Base-by-base conservation (phyloP, 2,113 vertebrate species). In the Arvicanthis niloticus region DNA sequence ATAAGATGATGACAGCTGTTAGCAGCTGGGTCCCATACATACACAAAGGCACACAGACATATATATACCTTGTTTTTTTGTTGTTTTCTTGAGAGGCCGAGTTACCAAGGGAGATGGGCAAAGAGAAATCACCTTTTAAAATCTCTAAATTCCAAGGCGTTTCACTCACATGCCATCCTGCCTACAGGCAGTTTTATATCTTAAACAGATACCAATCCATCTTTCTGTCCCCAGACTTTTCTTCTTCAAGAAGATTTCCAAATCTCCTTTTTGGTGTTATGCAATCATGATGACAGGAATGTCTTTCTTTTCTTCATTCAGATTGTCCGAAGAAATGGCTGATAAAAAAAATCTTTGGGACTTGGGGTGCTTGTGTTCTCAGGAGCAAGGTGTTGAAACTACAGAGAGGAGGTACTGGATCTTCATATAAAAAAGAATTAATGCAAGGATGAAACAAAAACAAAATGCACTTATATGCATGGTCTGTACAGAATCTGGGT, bases 1-100 rank as follows among this genome's bases (percentile, higher is more conserved):
- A 96, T 91, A 97, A 94, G 56, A 24, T 45, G 51, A 60, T 95
- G 84, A 94, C 77, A 97, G 87, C 89, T 97, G 89, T 90, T 95
- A 94, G 73, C 91, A 95, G 76, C 81, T 91, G 88, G 40, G 37
- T 26, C 37, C 34, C 90, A 89, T 80, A 67, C 13, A 53, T 31
- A 45, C 40, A 73, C 65, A 88, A 40, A 91, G 11, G 37, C 77
- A 45, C 16, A 37, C 42, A 67, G 29, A 45, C 58, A n/a, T n/a
- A 62, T 58, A 73, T 45, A 62, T 51, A 53, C 16, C 34, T 53
- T 34, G 29, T 12, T 15, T 60, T 68, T 68, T 34, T 72, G 62
- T 89, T 58, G 68, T 96, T 94, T 96, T 94, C 51, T 45, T 42
- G n/a, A 37, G n/a, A 73, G 67, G 82, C 94, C 65, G 22, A 95